Conservation (phyloP, 2,113 vertebrate species). For the Spilogale gracilis region DNA sequence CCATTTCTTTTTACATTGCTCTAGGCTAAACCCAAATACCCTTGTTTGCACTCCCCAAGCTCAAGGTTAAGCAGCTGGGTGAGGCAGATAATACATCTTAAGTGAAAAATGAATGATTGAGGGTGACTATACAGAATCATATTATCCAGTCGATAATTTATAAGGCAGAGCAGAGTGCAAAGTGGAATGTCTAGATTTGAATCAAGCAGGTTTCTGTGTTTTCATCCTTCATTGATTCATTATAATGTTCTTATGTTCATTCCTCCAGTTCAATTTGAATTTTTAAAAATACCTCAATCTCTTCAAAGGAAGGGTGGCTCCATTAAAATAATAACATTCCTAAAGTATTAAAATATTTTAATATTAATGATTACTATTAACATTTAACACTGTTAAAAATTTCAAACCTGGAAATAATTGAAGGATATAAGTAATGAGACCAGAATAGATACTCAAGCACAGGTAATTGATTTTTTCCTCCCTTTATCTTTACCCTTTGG, state of each 20-base stretch:
- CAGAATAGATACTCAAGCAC: background rate
- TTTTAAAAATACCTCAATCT: background rate
- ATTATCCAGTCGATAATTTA: constrained; percentile 30
- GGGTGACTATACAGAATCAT: background rate
- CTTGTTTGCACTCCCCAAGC: background rate
- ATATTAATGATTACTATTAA: background rate
- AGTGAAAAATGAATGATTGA: constrained; percentile 59
- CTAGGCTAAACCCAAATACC: constrained; percentile 60
- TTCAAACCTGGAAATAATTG: background rate
- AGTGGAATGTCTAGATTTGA: constrained; percentile 9
- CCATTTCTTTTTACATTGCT: constrained; percentile 35
- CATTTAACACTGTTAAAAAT: background rate
- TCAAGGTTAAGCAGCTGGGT: constrained; percentile 22
- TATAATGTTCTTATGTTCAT: background rate
- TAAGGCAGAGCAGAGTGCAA: background rate
- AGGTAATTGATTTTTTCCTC: background rate
- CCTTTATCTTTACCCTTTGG: background rate
- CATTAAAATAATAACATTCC: constrained; percentile 21
- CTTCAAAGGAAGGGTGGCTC: background rate
- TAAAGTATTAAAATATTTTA: background rate
- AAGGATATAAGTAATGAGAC: background rate
- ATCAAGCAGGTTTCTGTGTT: background rate
- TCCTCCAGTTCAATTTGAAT: background rate
- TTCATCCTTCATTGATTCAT: background rate
- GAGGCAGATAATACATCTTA: constrained; percentile 17